Conservation (phyloP, 2,113 vertebrate species). For the Oenanthe melanoleuca region DNA sequence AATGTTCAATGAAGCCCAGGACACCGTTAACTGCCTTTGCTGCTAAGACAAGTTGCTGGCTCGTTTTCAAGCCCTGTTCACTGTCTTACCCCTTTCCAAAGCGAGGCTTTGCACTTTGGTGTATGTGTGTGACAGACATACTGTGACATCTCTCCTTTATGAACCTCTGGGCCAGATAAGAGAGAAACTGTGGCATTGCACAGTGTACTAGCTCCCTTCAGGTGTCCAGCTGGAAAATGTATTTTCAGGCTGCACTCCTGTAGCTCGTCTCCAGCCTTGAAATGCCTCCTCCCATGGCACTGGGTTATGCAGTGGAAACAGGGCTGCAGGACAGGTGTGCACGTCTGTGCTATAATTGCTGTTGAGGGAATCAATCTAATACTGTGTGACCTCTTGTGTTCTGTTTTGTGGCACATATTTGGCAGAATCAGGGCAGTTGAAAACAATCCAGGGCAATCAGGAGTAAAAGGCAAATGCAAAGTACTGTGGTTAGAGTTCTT, state of each 20-base stretch:
- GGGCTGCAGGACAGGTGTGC: not conserved
- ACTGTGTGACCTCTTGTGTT: not conserved
- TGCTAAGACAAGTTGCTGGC: not conserved
- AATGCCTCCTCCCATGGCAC: not conserved
- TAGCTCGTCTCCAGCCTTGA: not conserved
- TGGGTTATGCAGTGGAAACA: not conserved
- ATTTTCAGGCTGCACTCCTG: not conserved
- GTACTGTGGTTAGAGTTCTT: not conserved
- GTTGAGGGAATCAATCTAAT: not conserved
- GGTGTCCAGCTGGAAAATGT: not conserved
- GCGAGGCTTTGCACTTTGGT: not conserved
- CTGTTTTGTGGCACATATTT: not conserved
- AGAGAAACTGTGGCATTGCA: not conserved
- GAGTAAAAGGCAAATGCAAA: not conserved
- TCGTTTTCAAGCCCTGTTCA: not conserved
- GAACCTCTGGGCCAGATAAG: not conserved
- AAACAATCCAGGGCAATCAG: not conserved
- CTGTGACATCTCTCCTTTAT: not conserved
- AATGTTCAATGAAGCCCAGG: not conserved
- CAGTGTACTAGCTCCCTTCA: not conserved
- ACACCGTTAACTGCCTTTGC: not conserved
- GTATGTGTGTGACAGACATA: not conserved
- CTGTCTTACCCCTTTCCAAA: not conserved
- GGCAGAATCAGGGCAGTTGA: not conserved
- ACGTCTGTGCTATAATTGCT: rapidly evolving